Evolutionary conservation across 2,797 vertebrate genomes (phyloP), one percentile per base, ranked within the genome.

Genomic region (Naso thynnoides): DNA sequence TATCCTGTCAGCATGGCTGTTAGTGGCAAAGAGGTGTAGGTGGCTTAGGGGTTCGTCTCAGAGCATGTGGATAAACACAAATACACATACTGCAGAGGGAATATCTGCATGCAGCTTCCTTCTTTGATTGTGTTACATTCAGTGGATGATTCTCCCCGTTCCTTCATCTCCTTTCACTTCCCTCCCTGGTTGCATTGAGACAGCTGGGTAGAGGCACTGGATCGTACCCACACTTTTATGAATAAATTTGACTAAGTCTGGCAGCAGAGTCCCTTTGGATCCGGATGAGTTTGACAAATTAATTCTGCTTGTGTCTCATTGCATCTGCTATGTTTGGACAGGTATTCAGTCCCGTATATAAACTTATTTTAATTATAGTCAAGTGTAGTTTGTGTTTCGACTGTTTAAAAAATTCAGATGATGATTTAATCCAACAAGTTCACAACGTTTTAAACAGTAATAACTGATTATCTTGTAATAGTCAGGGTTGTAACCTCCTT

Each of bases 401-500:
- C n/a, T 36, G 48, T 49, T 56, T 53, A 24, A 27, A 31, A 50
- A 42, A 15, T 4, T 44, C 21, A 2, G 23, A 56, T 79, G 48
- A 74, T 13, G 39, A 73, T 55, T 81, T 23, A 24, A 8, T 36
- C 23, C 70, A 48, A 44, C 57, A 9, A 53, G 57, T 77, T 59
- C 1, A 36, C 54, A 53, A 83, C 76, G 78, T 88, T 84, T 84
- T 39, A 82, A 85, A 86, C 73, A 52, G 66, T 70, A 83, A 77
- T 76, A 79, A 88, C 39, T 86, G 85, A 88, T 88, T 88, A 88
- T 85, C 77, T 55, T 63, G 62, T 86, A 79, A 80, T 65, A 68
- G 67, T 62, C 50, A 84, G 79, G 76, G 78, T 84, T 87, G 86
- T 86, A 91, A 86, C 85, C 85, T 85, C 73, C 67, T 81, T 78